Conservation (phyloP, 1,140 invertebrate genomes). For the Listronotus bonariensis region DNA sequence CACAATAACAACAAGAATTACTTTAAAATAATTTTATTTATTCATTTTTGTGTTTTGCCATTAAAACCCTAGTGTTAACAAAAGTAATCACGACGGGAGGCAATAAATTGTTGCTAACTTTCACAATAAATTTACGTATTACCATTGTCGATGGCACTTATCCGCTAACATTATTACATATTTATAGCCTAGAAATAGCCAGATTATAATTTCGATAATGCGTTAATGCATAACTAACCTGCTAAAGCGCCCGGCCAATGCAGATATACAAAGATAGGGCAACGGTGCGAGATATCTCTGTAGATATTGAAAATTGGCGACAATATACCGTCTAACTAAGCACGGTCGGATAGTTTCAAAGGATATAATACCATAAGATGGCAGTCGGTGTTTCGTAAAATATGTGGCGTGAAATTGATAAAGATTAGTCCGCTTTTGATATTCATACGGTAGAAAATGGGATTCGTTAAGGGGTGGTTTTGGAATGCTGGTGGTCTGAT, state of each 20-base stretch:
- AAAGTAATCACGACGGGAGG: too few relatives aligned
- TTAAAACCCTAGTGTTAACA: too few relatives aligned
- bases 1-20: too few relatives aligned
- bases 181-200: constrained; percentile 1
- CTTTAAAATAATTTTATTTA: too few relatives aligned
- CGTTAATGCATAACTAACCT: constrained; percentile 7
- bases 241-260: constrained; percentile 3
- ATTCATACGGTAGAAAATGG: neutral
- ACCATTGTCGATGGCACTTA: constrained; percentile 1
- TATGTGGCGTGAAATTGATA: constrained; percentile 10
- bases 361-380: neutral
- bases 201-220: constrained; percentile 9
- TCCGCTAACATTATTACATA: neutral
- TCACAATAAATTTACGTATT: constrained; percentile 3
- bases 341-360: constrained; percentile 6
- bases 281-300: constrained; percentile 5
- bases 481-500: constrained; percentile 1
- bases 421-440: constrained; percentile 11
- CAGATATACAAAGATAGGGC: constrained; percentile 10
- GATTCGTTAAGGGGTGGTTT: constrained; percentile 7
- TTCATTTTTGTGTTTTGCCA: too few relatives aligned
- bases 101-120: neutral
- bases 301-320: constrained; percentile 11
- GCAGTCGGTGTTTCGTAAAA: constrained; percentile 1
- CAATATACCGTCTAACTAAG: constrained; percentile 7